phyloP scores from a whole-genome alignment of 2,888 invertebrate species.

The Meiosimyza platycephala region DNA sequence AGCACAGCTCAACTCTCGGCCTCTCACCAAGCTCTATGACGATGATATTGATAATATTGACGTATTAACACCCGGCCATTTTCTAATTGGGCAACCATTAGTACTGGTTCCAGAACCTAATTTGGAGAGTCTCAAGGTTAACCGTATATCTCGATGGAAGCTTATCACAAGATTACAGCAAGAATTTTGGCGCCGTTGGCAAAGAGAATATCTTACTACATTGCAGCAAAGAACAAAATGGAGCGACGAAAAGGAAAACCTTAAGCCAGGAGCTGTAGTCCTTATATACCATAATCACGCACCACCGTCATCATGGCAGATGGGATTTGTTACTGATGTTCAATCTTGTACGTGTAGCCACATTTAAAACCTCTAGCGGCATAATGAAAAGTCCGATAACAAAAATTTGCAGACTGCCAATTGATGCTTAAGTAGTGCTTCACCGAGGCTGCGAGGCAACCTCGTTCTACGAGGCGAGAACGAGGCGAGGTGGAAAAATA shows the following conservation, averaged over 20 bases:
- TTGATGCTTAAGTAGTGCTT: conserved; percentile 13
- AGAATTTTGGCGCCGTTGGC: conserved; percentile 7
- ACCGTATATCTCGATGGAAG: conserved; percentile 1
- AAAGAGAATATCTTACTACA: conserved; percentile 10
- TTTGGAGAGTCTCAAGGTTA: not conserved
- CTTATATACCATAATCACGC: not conserved
- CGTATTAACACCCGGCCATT: conserved; percentile 14
- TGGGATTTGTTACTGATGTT: conserved; percentile 6
- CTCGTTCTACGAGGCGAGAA: no score
- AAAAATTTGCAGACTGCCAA: conserved; percentile 3
- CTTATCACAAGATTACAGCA: not conserved
- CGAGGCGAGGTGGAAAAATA: no score
- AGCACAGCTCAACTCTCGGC: conserved; percentile 14
- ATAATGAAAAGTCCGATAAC: conserved; percentile 4
- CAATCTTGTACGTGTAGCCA: conserved; percentile 6
- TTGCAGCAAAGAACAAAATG: conserved; percentile 15
- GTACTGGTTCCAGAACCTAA: not conserved
- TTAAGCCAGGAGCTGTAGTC: not conserved
- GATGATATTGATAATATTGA: conserved; percentile 20
- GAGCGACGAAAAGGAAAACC: not conserved
- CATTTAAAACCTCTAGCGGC: conserved; percentile 4
- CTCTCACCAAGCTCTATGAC: conserved; percentile 7
- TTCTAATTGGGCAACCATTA: conserved; percentile 6
- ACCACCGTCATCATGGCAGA: not conserved
- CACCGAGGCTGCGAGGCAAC: no score